Conservation (phyloP, 92 coral and sea anemone genomes). For the Porites lobata region DNA sequence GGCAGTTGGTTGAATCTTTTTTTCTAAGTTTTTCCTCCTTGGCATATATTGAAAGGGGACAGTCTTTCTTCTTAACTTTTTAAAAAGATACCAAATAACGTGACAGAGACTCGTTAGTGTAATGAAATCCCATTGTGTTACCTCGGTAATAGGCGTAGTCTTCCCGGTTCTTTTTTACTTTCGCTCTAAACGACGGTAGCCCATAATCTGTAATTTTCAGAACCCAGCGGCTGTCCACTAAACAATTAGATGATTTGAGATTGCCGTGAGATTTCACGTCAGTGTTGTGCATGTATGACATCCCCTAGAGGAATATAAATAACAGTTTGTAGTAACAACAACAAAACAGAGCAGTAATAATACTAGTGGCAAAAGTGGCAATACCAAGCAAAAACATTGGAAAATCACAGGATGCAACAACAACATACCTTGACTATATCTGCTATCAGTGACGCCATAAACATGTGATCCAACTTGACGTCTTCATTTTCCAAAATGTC, state of each 20-base stretch:
- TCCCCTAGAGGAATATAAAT: constrained; percentile 72
- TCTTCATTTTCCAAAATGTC: constrained; percentile 96
- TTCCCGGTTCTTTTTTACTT: constrained; percentile 78
- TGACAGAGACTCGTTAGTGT: too few relatives aligned
- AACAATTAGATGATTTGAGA: constrained; percentile 92
- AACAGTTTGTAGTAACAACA: neutral
- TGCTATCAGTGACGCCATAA: constrained; percentile 90
- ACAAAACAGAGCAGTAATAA: too few relatives aligned
- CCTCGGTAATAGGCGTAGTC: constrained; percentile 94
- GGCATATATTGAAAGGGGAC: too few relatives aligned
- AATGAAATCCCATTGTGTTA: constrained; percentile 9
- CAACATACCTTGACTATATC: constrained; percentile 91
- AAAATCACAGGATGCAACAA: neutral
- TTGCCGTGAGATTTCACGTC: constrained; percentile 96
- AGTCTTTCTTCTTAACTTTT: too few relatives aligned
- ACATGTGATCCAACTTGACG: constrained; percentile 98
- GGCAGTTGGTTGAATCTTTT: too few relatives aligned
- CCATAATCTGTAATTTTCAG: constrained; percentile 97
- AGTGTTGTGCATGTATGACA: constrained; percentile 93
- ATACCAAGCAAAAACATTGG: neutral
- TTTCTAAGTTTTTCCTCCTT: too few relatives aligned
- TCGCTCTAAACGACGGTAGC: constrained; percentile 89
- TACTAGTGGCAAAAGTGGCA: neutral
- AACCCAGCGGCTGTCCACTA: constrained; percentile 99
- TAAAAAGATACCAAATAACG: too few relatives aligned